Base-by-base conservation (phyloP, 2,888 invertebrate species). In the Microplitis manilae region DNA sequence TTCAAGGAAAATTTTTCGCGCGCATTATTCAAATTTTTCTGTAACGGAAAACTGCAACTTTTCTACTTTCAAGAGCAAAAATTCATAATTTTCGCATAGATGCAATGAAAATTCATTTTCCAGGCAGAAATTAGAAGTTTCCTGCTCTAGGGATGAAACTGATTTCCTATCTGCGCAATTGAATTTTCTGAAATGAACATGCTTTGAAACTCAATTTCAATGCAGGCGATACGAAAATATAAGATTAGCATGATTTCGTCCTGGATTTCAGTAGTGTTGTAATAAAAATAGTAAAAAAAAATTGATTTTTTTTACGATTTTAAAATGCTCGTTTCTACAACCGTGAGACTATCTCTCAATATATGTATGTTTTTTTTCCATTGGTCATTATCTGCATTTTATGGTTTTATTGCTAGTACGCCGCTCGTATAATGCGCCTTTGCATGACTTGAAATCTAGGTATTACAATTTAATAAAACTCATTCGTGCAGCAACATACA, bases 331-430 rank as follows among this genome's bases (percentile, higher is more conserved):
- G 68, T 20, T 73, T 68, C 69, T 50, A 77, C 69, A 60, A 81
- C 79, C 84, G 81, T 80, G 83, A 84, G 84, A 84, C 84, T 84
- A 84, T 85, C 83, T 83, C 73, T 79, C 79, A 79, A 73, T 83
- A 2, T 30, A 30, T 30, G 2, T 30, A 30, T 30, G 2, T 30
- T 4, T 30, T 84, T 84, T 84, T 84, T 85, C 84, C 84, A 84
- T 76, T 84, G 84, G 84, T 86, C 86, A 89, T 89, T 89, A 89
- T 88, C 89, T 88, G 85, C 86, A 87, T 88, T 89, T 89, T 89
- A 89, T 89, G 88, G 88, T 87, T 89, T 88, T 89, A 89, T 88
- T 88, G 88, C 89, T 83, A 86, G 84, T 83, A 85, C 85, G 85
- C 80, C 83, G 67, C 79, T 83, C 83, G 82, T 84, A 84, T 84